These are phyloP conservation scores for Meloidogyne exigua DNA, from an alignment of 1,140 invertebrate genomes.

Conservation along the genomic window DNA sequence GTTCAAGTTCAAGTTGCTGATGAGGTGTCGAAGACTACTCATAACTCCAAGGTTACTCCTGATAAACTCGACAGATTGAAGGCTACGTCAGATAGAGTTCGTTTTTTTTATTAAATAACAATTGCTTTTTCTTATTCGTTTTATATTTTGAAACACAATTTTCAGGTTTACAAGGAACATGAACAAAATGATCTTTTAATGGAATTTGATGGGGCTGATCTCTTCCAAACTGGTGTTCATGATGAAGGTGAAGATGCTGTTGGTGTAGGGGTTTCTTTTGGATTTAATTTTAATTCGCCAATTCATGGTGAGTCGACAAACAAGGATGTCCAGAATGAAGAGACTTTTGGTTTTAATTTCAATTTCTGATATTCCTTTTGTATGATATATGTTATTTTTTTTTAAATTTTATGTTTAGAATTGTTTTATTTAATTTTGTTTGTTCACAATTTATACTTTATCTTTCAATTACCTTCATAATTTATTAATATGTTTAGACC, in stretches of 20 bases:
- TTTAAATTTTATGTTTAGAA: no score
- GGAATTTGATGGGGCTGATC: background rate
- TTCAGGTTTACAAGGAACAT: background rate
- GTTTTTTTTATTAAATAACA: background rate
- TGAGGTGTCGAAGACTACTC: background rate
- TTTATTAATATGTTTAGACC: no score
- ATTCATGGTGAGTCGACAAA: background rate
- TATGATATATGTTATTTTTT: background rate
- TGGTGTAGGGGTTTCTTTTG: background rate
- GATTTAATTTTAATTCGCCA: background rate
- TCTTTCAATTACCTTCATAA: background rate
- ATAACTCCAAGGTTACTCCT: background rate
- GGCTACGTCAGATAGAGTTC: background rate
- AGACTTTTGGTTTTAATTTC: background rate
- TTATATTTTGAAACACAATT: background rate
- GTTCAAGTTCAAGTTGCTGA: background rate
- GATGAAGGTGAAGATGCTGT: background rate
- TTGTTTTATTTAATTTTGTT: background rate
- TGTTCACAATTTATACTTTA: background rate
- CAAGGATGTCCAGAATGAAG: background rate
- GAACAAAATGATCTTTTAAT: constrained; percentile 2
- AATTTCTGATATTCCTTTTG: constrained; percentile 1
- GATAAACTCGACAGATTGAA: no score
- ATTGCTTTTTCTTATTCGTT: background rate
- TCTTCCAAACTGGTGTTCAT: background rate